Evolutionary conservation across 2,113 vertebrate genomes (phyloP), one percentile per base, ranked within the genome.

Genomic region (Notarius quadriscutis): DNA sequence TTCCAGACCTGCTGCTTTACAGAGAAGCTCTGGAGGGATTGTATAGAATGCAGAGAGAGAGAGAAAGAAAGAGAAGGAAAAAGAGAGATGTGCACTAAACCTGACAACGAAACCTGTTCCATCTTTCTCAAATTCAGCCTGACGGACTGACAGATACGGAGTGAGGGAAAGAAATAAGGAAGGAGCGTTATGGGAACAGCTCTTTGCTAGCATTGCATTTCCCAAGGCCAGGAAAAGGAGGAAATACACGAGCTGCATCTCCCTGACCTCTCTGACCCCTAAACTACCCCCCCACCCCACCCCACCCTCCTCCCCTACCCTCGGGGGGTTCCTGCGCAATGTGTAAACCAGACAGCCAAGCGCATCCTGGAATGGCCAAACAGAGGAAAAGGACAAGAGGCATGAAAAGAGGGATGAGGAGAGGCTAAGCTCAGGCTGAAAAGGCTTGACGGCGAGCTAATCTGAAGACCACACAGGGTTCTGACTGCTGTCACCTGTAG

Each of bases 301-400:
- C 4, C 53, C 6, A 0, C 6, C 8, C 58, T 50, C 72, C 55
- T 77, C 65, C 93, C 88, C 92, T 93, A 91, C 93, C 93, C 94
- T 93, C 93, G 69, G 41, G 87, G 92, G 95, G 93, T 95, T 94
- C 91, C 94, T 93, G 93, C 93, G 94, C 92, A 94, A 94, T 95
- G 93, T 93, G 93, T 95, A 95, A 96, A 96, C 95, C 94, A 95
- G 95, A 95, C 93, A 91, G 91, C 92, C 90, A 88, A 94, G 93
- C 91, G 92, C 93, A 94, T 95, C 94, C 95, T 95, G 94, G 92
- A 95, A 94, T 92, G 91, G 91, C 89, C 87, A 91, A 93, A 94
- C 92, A 91, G 93, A 91, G 91, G 91, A 90, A 93, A 92, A 30
- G 65, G 79, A 85, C 58, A 7, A 51, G 27, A 27, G 48, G 72